A percentile compares a stretch with the other conserved stretches of the same genome.
Conservation (phyloP, 2,888 invertebrate genomes). For the Creontiades dilutus region DNA sequence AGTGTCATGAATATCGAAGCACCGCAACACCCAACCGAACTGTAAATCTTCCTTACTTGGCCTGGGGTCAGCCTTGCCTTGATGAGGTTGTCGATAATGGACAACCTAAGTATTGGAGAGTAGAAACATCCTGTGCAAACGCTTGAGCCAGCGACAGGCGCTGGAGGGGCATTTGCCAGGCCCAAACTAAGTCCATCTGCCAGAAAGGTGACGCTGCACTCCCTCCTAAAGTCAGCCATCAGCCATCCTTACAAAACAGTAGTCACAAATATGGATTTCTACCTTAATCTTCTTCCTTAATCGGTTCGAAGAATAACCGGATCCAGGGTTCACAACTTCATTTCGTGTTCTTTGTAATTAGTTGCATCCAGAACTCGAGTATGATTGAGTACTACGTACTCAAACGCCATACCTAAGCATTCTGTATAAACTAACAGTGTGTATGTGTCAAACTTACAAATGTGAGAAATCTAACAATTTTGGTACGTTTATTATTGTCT, state of each 20-base stretch:
- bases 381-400: background rate
- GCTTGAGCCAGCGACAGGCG: background rate
- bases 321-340: no score
- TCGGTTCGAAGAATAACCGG: no score
- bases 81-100: background rate
- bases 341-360: no score
- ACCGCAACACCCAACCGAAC: constrained; percentile 58
- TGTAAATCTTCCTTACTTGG: constrained; percentile 51
- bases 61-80: background rate
- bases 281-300: no score
- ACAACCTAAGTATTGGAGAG: background rate
- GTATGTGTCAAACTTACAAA: background rate
- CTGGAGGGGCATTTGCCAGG: background rate
- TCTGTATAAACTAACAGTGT: background rate
- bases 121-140: background rate
- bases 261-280: background rate
- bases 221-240: constrained; percentile 44
- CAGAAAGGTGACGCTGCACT: background rate
- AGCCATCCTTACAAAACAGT: background rate
- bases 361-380: no score
- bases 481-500: background rate
- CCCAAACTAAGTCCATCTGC: background rate
- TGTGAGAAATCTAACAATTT: background rate
- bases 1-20: constrained; percentile 28
- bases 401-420: background rate